Percentiles rank a stretch among this genome's conserved stretches.
Evolutionary conservation across 1,140 invertebrate species (phyloP).

Genomic region (Ips typographus): DNA sequence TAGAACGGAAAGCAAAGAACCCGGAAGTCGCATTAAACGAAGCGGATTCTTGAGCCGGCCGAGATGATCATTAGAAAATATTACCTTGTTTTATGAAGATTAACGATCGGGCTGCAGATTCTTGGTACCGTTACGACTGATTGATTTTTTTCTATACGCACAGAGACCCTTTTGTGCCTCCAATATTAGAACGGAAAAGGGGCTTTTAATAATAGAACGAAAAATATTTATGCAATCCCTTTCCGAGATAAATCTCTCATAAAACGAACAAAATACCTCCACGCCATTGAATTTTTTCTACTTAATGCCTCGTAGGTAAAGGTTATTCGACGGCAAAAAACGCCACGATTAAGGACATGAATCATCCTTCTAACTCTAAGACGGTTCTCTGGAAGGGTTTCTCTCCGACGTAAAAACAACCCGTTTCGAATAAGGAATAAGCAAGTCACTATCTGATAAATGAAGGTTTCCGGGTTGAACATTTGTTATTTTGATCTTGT

Average conservation of each 20-base stretch:
- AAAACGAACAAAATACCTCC: slow-evolving; percentile 1
- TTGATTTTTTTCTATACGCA: slow-evolving; percentile 7
- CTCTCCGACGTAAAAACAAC: slow-evolving; percentile 13
- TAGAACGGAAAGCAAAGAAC: slow-evolving; percentile 28
- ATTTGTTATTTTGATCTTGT: slow-evolving; percentile 28
- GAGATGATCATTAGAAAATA: slow-evolving; percentile 34
- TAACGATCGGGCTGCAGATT: slow-evolving; percentile 13
- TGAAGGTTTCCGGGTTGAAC: slow-evolving; percentile 12
- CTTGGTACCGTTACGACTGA: neutral
- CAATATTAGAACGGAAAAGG: neutral
- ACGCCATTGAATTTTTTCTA: slow-evolving; percentile 8
- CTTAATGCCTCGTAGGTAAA: slow-evolving; percentile 16
- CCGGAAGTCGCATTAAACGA: slow-evolving; percentile 28
- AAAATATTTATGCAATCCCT: slow-evolving; percentile 6
- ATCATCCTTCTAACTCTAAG: slow-evolving; percentile 20
- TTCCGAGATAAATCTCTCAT: neutral
- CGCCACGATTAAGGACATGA: slow-evolving; percentile 21
- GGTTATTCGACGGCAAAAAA: slow-evolving; percentile 15
- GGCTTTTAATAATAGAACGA: slow-evolving; percentile 5
- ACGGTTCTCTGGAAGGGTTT: slow-evolving; percentile 1
- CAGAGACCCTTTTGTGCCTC: neutral
- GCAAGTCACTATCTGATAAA: slow-evolving; percentile 29
- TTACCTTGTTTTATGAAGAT: slow-evolving; percentile 36
- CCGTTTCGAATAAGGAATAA: slow-evolving; percentile 21
- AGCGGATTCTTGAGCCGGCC: slow-evolving; percentile 23